Evolutionary conservation across 2,888 invertebrate species (phyloP).

Genomic region (Thyatira batis): DNA sequence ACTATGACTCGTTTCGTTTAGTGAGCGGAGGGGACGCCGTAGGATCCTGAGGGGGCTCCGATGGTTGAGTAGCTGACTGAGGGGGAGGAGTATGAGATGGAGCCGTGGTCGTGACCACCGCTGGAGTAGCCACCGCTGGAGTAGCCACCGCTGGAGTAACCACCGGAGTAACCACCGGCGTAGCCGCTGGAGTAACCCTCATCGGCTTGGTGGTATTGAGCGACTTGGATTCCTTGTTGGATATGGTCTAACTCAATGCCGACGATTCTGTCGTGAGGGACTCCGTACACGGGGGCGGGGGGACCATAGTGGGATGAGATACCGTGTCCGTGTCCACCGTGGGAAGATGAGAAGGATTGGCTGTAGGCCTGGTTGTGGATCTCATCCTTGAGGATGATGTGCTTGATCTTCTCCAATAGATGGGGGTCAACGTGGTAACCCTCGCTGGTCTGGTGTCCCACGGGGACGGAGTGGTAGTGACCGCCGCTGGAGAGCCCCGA

Average conservation of each 20-base stretch:
- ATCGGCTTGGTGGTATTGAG: constrained; percentile 90
- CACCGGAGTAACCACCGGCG: constrained; percentile 60
- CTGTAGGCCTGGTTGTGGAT: constrained; percentile 75
- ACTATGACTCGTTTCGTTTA: constrained; percentile 63
- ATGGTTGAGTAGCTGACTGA: constrained; percentile 63
- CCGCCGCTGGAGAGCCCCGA: constrained; percentile 85
- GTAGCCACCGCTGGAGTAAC: constrained; percentile 40
- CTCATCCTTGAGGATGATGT: constrained; percentile 92
- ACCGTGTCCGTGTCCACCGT: constrained; percentile 70
- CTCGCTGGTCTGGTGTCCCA: constrained; percentile 90
- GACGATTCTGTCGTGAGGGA: constrained; percentile 86
- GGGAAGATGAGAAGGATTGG: constrained; percentile 76
- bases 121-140: constrained; percentile 44
- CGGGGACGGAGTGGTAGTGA: constrained; percentile 88
- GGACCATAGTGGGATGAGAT: constrained; percentile 87
- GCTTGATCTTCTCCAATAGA: constrained; percentile 91
- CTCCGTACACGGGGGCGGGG: constrained; percentile 87
- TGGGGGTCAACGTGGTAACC: constrained; percentile 91
- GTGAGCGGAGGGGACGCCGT: constrained; percentile 74
- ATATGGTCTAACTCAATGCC: constrained; percentile 93
- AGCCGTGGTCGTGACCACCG: constrained; percentile 39
- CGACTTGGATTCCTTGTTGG: constrained; percentile 93
- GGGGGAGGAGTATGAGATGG: constrained; percentile 58
- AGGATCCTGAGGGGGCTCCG: constrained; percentile 73
- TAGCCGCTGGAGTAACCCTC: constrained; percentile 72